Evolutionary conservation across 2,888 invertebrate genomes (phyloP).

Genomic region (Diogma glabrata): DNA sequence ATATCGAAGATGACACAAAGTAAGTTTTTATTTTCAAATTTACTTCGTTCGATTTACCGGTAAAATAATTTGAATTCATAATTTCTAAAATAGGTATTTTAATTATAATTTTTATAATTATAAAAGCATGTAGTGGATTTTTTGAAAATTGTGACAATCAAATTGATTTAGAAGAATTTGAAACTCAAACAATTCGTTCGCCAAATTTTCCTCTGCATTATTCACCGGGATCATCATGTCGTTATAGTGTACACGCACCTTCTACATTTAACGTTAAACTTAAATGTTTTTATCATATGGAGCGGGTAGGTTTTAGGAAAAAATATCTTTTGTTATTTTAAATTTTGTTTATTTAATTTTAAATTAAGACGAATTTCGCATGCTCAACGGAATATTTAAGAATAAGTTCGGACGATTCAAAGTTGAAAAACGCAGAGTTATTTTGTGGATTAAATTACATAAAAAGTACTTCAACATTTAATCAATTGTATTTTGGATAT

Average conservation of each 20-base stretch:
- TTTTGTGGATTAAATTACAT: slow-evolving; percentile 29
- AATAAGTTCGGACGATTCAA: slow-evolving; percentile 25
- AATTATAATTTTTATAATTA: not conserved
- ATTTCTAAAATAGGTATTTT: no score
- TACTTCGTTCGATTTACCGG: no score
- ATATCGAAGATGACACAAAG: no score
- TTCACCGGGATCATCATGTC: slow-evolving; percentile 29
- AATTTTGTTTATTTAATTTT: no score
- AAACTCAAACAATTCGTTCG: slow-evolving; percentile 24
- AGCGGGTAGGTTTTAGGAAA: no score
- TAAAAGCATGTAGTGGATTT: not conserved
- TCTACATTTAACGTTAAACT: slow-evolving; percentile 24
- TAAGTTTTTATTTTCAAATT: no score
- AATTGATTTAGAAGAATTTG: slow-evolving; percentile 20
- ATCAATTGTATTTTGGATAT: slow-evolving; percentile 26
- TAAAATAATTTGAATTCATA: no score
- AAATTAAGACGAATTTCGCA: not conserved
- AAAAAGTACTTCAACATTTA: slow-evolving; percentile 23
- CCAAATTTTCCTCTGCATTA: slow-evolving; percentile 28
- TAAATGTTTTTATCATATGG: slow-evolving; percentile 22
- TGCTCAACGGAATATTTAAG: slow-evolving; percentile 31
- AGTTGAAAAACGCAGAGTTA: slow-evolving; percentile 25
- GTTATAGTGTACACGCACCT: slow-evolving; percentile 30
- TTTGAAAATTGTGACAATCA: slow-evolving; percentile 25
- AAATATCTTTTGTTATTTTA: no score